Base-by-base conservation (phyloP, 1,140 invertebrate species). In the Asbolus verrucosus region DNA sequence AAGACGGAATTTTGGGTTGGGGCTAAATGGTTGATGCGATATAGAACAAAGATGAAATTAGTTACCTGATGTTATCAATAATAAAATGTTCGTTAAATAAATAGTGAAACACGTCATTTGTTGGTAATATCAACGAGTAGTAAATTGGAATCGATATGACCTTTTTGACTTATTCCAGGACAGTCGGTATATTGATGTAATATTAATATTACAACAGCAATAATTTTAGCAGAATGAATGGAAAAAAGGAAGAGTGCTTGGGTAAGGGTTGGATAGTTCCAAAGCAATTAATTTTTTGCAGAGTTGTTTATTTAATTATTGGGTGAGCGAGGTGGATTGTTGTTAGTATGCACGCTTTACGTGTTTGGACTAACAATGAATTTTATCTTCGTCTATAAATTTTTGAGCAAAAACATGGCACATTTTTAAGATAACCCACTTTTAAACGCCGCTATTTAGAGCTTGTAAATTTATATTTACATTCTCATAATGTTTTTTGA, bases 251-350 rank as follows among this genome's bases (percentile, higher is more conserved):
- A 21, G 2, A 54, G 46, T 31, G 46, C 24, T 27, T 54, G 46
- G 27, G 27, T 54, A 21, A 13, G 46, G 46, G 11, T 54, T 54
- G 24, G 46, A 54, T 54, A 54, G 46, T 54, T 54, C n/a, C 18
- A 11, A 21, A 21, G 19, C 46, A 54, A 54, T 54, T 54, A 54
- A 54, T 27, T 54, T 54, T 54, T 54, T 21, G 19, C 46, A 4
- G 46, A 54, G 46, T 54, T 54, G 46, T 54, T 54, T 54, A 54
- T 54, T 54, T 54, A 54, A 54, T 54, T 24, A 54, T 54, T 54
- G 46, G 46, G 46, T 1, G 5, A 27, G 21, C 4, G 19, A 16
- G 19, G 43, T 18, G 39, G 39, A 16, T 50, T 21, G 5, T 36
- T 36, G 33, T 36, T 36, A 11, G 43, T 54, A 54, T 54, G 46